These are phyloP conservation scores for Ophion costatus DNA, from an alignment of 2,888 invertebrate genomes.

Conservation along the genomic window DNA sequence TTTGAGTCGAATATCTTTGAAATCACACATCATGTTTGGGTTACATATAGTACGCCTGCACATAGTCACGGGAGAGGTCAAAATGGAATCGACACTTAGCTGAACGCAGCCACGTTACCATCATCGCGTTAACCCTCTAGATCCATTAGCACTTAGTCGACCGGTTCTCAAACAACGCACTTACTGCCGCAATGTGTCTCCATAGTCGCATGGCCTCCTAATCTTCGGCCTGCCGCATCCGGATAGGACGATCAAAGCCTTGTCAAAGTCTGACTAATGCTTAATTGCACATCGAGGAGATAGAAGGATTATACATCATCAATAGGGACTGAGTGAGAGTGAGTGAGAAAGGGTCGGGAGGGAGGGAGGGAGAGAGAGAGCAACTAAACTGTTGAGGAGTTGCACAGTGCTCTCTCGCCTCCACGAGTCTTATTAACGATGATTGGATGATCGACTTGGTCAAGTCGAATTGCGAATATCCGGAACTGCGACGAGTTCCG, in stretches of 20 bases:
- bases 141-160: constrained; percentile 55
- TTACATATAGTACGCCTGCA: not conserved
- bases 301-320: constrained; percentile 19
- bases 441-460: constrained; percentile 51
- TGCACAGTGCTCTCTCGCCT: constrained; percentile 9
- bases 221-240: constrained; percentile 49
- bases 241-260: constrained; percentile 58
- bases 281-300: constrained; percentile 63
- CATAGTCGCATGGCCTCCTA: constrained; percentile 37
- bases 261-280: constrained; percentile 60
- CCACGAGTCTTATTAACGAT: constrained; percentile 32
- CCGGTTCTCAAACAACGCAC: constrained; percentile 49
- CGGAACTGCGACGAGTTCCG: constrained; percentile 30
- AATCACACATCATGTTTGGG: not conserved
- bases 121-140: constrained; percentile 44
- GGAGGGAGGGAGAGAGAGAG: constrained; percentile 11
- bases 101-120: constrained; percentile 25
- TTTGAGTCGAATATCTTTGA: not conserved
- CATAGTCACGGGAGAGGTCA: constrained; percentile 16
- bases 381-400: not conserved
- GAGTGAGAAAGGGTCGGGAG: constrained; percentile 4
- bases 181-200: constrained; percentile 19
- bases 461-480: constrained; percentile 35
- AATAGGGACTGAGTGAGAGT: not conserved
- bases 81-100: constrained; percentile 49